phyloP scores from a whole-genome alignment of 2,113 vertebrate genomes.

The Climacteris rufus region DNA sequence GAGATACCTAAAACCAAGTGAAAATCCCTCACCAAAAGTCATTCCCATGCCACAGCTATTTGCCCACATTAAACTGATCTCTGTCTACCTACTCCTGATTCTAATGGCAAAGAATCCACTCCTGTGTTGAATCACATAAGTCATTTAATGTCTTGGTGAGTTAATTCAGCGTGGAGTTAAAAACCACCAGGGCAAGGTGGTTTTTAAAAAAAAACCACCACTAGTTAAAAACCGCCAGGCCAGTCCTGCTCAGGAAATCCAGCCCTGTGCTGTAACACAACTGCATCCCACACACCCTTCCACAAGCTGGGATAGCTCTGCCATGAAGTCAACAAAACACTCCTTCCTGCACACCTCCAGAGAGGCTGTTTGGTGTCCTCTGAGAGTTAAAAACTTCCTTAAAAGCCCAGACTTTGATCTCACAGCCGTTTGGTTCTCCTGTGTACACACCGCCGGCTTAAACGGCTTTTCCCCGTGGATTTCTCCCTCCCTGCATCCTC shows the following conservation, averaged over 20 bases:
- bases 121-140: not conserved
- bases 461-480: not conserved
- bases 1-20: not conserved
- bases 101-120: not conserved
- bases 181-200: not conserved
- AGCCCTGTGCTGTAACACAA: not conserved
- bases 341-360: not conserved
- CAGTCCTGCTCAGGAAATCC: not conserved
- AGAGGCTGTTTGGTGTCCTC: not conserved
- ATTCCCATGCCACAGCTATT: not conserved
- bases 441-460: not conserved
- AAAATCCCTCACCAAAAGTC: not conserved
- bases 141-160: not conserved
- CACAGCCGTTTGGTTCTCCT: not conserved
- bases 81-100: not conserved
- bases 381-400: not conserved
- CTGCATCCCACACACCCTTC: not conserved
- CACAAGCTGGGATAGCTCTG: not conserved
- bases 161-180: not conserved
- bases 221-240: too few relatives aligned
- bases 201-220: too few relatives aligned
- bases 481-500: not conserved
- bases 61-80: accelerated
- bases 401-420: conserved; percentile 1
- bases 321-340: not conserved